Percentiles rank a stretch among this genome's conserved stretches.
Evolutionary conservation across 2,797 vertebrate species (phyloP).

Genomic region (Tamandua tetradactyla): DNA sequence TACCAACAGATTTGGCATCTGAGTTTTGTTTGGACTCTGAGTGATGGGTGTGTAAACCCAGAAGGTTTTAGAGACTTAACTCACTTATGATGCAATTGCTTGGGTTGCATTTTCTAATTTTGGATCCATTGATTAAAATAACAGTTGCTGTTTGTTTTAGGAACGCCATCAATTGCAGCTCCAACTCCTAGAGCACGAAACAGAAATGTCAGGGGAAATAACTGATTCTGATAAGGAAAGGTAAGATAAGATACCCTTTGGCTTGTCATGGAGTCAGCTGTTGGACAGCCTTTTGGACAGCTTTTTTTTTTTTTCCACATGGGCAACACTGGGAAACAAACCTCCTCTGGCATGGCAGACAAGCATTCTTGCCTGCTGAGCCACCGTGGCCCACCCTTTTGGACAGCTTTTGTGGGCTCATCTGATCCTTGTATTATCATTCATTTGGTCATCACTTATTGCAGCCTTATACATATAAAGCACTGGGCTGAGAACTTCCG

Average conservation of each 20-base stretch:
- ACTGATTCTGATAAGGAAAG: conserved; percentile 79
- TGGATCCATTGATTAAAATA: not conserved
- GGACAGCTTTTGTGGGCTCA: not conserved
- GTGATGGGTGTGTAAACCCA: not conserved
- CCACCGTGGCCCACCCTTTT: too few species aligned
- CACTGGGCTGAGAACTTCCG: not conserved
- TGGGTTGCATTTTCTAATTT: not conserved
- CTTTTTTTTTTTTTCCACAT: too few species aligned
- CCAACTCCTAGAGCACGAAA: conserved; percentile 92
- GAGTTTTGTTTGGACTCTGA: not conserved
- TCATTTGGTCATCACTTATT: not conserved
- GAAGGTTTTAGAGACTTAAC: not conserved
- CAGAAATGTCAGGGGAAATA: conserved; percentile 87
- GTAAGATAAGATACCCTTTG: conserved; percentile 63
- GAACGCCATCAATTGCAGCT: conserved; percentile 92
- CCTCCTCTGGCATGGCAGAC: too few species aligned
- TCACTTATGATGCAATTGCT: not conserved
- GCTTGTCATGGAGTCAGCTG: not conserved
- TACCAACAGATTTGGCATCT: not conserved
- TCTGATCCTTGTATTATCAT: not conserved
- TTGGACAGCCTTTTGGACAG: not conserved
- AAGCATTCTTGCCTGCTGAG: too few species aligned
- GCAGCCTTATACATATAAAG: not conserved
- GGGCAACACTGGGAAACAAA: too few species aligned
- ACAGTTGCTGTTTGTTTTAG: conserved; percentile 82